These are phyloP conservation scores for Nannobrachium achirus DNA, from an alignment of 2,113 vertebrate genomes.

Conservation along the genomic window DNA sequence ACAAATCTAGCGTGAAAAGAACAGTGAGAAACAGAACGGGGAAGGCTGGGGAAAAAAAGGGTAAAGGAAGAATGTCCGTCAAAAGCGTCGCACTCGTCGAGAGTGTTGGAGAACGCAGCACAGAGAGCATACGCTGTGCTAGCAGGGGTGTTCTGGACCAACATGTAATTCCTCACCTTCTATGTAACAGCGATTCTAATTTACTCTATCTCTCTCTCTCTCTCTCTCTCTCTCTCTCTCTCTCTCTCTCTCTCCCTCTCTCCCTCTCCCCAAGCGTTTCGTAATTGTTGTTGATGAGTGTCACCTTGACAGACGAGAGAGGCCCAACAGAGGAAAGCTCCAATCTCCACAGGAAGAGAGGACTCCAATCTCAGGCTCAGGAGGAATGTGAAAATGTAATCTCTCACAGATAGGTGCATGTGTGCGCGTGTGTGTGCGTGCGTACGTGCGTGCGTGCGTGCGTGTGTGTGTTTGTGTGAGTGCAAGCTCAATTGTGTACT, in stretches of 20 bases:
- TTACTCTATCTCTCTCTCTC: neutral
- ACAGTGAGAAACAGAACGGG: neutral
- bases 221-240: slow-evolving; percentile 6
- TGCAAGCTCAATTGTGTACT: too few relatives aligned
- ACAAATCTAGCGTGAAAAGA: neutral
- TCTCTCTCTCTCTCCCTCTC: neutral
- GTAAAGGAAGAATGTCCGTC: neutral
- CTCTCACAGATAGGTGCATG: neutral
- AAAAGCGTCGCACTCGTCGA: too few relatives aligned
- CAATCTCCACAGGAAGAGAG: slow-evolving; percentile 17
- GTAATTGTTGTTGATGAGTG: slow-evolving; percentile 30
- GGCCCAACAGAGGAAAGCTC: slow-evolving; percentile 26
- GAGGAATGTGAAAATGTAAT: slow-evolving; percentile 17
- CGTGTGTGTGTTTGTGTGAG: neutral
- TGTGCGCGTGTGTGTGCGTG: neutral
- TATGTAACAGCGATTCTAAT: neutral
- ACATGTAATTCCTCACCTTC: neutral
- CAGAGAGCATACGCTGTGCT: too few relatives aligned
- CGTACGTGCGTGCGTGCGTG: neutral
- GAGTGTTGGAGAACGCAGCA: too few relatives aligned
- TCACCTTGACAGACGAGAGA: slow-evolving; percentile 33
- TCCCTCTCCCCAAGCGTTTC: slow-evolving; percentile 4
- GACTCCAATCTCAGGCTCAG: slow-evolving; percentile 10
- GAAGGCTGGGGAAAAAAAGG: slow-evolving; percentile 7
- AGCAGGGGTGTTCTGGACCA: too few relatives aligned